phyloP scores from a whole-genome alignment of 2,888 invertebrate genomes.

The Charanyca ferruginea region DNA sequence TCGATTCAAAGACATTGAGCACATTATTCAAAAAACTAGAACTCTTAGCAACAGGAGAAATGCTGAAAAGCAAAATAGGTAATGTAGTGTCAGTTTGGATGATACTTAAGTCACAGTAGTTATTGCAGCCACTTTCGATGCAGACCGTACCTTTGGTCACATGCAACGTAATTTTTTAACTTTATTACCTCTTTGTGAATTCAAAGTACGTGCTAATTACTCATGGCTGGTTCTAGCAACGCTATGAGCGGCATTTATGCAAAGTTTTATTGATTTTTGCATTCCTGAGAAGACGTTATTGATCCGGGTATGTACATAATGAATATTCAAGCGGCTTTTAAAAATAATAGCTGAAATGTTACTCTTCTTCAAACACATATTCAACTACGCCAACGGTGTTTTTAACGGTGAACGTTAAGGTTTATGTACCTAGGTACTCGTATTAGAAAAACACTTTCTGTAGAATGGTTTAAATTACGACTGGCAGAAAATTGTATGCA shows the following conservation, averaged over 20 bases:
- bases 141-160: constrained; percentile 37
- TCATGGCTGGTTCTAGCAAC: constrained; percentile 34
- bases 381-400: background rate
- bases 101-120: background rate
- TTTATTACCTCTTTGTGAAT: constrained; percentile 48
- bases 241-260: constrained; percentile 45
- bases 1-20: background rate
- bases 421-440: no score
- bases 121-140: constrained; percentile 8
- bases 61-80: background rate
- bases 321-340: constrained; percentile 40
- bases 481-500: background rate
- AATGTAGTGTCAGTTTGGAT: background rate
- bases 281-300: constrained; percentile 45
- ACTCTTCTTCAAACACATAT: constrained; percentile 23
- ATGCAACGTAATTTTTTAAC: constrained; percentile 40
- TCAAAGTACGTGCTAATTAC: constrained; percentile 51
- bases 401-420: background rate
- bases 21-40: background rate
- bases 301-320: constrained; percentile 40
- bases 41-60: background rate
- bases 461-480: background rate
- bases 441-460: background rate
- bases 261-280: constrained; percentile 57
- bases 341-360: constrained; percentile 24